phyloP scores from a whole-genome alignment of 1,140 invertebrate genomes.

The Apis dorsata region DNA sequence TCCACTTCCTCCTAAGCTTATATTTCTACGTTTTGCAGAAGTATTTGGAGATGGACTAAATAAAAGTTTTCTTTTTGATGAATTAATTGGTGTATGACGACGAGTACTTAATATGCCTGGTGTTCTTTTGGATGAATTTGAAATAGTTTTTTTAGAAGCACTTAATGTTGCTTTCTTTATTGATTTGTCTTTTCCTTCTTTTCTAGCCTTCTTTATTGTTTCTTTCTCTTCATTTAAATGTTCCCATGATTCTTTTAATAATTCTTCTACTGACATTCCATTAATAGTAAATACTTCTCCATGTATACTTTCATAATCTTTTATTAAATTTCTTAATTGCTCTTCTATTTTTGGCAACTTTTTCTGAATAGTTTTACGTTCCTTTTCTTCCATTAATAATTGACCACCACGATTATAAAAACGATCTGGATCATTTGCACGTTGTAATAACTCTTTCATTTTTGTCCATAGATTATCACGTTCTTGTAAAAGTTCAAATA shows the following conservation, averaged over 20 bases:
- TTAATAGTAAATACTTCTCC: slow-evolving; percentile 81
- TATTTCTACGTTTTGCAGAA: slow-evolving; percentile 60
- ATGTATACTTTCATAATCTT: slow-evolving; percentile 80
- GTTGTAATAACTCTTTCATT: slow-evolving; percentile 85
- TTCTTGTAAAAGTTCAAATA: slow-evolving; percentile 84
- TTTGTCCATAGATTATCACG: slow-evolving; percentile 84
- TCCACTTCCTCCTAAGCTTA: slow-evolving; percentile 43
- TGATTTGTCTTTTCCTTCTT: slow-evolving; percentile 74
- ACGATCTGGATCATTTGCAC: slow-evolving; percentile 87
- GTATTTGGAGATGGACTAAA: slow-evolving; percentile 68
- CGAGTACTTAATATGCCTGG: slow-evolving; percentile 64
- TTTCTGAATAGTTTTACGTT: slow-evolving; percentile 87
- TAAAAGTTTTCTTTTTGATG: slow-evolving; percentile 71
- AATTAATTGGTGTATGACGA: slow-evolving; percentile 54
- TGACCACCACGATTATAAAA: slow-evolving; percentile 92
- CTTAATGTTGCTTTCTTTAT: slow-evolving; percentile 71
- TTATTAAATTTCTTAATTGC: slow-evolving; percentile 80
- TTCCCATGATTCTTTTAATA: slow-evolving; percentile 81
- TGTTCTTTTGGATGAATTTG: slow-evolving; percentile 44
- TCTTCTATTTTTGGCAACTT: slow-evolving; percentile 84
- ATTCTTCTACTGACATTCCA: slow-evolving; percentile 81
- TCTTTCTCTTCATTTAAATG: slow-evolving; percentile 73
- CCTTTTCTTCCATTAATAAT: slow-evolving; percentile 90
- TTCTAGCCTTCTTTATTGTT: slow-evolving; percentile 73
- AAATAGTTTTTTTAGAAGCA: slow-evolving; percentile 60